Conservation (phyloP, 2,113 vertebrate genomes). For the Tinamus guttatus region DNA sequence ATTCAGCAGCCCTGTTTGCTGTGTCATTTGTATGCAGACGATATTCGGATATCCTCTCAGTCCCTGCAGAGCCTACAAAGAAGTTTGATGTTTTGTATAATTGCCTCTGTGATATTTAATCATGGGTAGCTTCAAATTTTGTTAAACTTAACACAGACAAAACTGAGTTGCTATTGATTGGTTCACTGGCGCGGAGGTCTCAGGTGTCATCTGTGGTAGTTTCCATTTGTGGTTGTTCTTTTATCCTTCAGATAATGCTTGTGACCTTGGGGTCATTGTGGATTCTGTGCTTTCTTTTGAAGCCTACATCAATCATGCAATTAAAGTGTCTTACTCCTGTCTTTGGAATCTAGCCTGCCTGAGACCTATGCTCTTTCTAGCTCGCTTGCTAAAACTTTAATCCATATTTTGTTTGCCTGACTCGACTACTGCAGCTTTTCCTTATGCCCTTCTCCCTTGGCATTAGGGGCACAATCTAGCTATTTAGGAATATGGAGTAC, state of each 20-base stretch:
- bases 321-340: slow-evolving; percentile 74
- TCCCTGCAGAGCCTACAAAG: slow-evolving; percentile 45
- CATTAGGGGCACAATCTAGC: not conserved
- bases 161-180: slow-evolving; percentile 73
- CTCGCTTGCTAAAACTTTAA: slow-evolving; percentile 68
- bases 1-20: slow-evolving; percentile 33
- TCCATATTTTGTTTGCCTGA: slow-evolving; percentile 34
- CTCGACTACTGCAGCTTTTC: slow-evolving; percentile 16
- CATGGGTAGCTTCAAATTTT: slow-evolving; percentile 69
- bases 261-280: slow-evolving; percentile 64
- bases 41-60: slow-evolving; percentile 13
- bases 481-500: not conserved
- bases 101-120: slow-evolving; percentile 73
- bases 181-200: slow-evolving; percentile 57
- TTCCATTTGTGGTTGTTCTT: slow-evolving; percentile 75
- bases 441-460: not conserved
- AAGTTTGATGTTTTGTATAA: slow-evolving; percentile 70
- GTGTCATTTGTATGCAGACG: slow-evolving; percentile 41
- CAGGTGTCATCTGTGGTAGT: slow-evolving; percentile 71
- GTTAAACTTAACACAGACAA: slow-evolving; percentile 72
- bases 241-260: slow-evolving; percentile 75
- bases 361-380: slow-evolving; percentile 68
- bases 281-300: slow-evolving; percentile 73
- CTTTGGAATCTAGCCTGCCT: slow-evolving; percentile 71
- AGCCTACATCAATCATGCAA: slow-evolving; percentile 73